phyloP scores from a whole-genome alignment of 2,113 vertebrate species.

The Rutilus rutilus region DNA sequence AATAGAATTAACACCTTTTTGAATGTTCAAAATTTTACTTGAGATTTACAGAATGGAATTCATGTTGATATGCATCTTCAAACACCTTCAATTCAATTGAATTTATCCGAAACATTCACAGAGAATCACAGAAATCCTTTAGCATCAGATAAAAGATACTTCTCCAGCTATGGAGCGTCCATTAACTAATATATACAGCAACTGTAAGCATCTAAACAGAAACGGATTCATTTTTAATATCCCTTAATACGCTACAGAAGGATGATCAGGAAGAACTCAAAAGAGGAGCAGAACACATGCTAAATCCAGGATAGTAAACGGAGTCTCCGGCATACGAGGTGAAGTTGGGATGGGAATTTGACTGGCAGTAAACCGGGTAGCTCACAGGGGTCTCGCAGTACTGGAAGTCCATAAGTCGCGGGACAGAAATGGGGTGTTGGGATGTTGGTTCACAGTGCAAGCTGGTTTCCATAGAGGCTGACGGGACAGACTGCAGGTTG shows the following conservation, averaged over 20 bases:
- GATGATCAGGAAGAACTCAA: slow-evolving; percentile 54
- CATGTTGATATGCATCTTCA: background rate
- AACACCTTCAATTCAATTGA: background rate
- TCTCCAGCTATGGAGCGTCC: background rate
- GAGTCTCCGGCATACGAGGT: slow-evolving; percentile 52
- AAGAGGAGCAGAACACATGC: slow-evolving; percentile 53
- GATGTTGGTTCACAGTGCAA: slow-evolving; percentile 39
- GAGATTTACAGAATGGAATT: slow-evolving; percentile 7
- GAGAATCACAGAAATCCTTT: background rate
- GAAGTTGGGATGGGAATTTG: slow-evolving; percentile 45
- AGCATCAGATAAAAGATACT: slow-evolving; percentile 33
- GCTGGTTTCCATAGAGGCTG: slow-evolving; percentile 32
- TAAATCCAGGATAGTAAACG: slow-evolving; percentile 55
- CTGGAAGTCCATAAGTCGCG: slow-evolving; percentile 55
- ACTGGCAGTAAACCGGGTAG: slow-evolving; percentile 54
- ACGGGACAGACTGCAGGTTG: slow-evolving; percentile 19
- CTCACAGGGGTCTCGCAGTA: slow-evolving; percentile 49
- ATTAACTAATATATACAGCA: slow-evolving; percentile 24
- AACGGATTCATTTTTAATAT: background rate
- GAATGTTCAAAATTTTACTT: slow-evolving; percentile 5
- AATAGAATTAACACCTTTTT: slow-evolving; percentile 3
- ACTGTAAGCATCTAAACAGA: background rate
- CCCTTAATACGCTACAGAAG: background rate
- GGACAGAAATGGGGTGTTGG: slow-evolving; percentile 48
- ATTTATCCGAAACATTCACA: background rate